Evolutionary conservation across 2,113 vertebrate genomes (phyloP).

Genomic region (Erinaceus europaeus): DNA sequence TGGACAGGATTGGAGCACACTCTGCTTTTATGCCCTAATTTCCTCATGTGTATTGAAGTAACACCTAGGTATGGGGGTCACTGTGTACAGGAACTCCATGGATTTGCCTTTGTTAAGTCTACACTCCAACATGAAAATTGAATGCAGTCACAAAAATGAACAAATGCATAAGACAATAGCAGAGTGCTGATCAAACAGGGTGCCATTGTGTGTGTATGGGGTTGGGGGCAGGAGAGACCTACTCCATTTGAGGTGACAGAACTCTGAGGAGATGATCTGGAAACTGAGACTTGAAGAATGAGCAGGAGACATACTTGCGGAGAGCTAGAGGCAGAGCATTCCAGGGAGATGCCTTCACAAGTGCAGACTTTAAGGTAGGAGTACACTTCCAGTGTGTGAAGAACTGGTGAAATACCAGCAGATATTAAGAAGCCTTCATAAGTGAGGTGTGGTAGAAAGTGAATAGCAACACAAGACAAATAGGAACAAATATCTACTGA

Average conservation of each 20-base stretch:
- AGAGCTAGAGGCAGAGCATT: neutral
- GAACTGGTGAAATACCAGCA: neutral
- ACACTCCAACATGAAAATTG: neutral
- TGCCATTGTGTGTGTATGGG: too few relatives aligned
- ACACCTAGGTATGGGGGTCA: neutral
- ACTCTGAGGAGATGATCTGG: neutral
- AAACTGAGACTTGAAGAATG: neutral
- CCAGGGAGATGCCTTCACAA: neutral
- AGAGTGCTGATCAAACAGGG: neutral
- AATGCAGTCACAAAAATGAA: neutral
- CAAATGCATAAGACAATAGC: neutral
- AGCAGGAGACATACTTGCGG: neutral
- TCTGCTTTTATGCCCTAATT: neutral
- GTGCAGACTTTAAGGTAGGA: neutral
- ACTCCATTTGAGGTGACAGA: neutral
- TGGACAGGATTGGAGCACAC: neutral
- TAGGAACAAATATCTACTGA: neutral
- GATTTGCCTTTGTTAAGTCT: neutral
- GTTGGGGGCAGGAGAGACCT: neutral
- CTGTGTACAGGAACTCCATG: neutral
- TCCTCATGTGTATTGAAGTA: neutral
- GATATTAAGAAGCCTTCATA: neutral
- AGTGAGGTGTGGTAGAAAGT: neutral
- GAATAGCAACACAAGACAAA: accelerated
- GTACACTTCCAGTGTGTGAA: neutral